Evolutionary conservation across 2,113 vertebrate genomes (phyloP).

Genomic region (Cyprinodon tularosa): DNA sequence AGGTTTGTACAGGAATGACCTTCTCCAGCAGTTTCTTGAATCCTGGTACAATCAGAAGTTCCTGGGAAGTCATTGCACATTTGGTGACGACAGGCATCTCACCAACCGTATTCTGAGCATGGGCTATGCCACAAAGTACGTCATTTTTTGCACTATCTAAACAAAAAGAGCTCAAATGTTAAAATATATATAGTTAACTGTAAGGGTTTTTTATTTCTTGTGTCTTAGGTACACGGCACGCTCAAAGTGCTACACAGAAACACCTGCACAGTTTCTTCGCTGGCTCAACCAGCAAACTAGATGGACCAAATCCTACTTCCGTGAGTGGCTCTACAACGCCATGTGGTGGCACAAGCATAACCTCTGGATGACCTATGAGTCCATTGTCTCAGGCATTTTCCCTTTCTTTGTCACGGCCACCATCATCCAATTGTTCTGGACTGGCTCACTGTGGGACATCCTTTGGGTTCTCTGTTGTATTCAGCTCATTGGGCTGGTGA

Average conservation of each 20-base stretch:
- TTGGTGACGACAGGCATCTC: constrained; percentile 91
- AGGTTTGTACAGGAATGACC: constrained; percentile 90
- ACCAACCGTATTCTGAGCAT: constrained; percentile 93
- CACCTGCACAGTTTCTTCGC: constrained; percentile 86
- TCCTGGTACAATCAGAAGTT: constrained; percentile 94
- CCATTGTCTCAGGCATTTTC: constrained; percentile 89
- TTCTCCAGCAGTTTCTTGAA: constrained; percentile 90
- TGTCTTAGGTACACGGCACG: constrained; percentile 84
- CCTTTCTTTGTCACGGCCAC: constrained; percentile 92
- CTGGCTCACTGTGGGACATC: constrained; percentile 86
- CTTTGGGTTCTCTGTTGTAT: constrained; percentile 90
- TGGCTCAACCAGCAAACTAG: constrained; percentile 94
- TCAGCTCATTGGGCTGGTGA: constrained; percentile 88
- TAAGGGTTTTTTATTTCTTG: background rate
- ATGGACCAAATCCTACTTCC: constrained; percentile 94
- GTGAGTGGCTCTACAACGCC: constrained; percentile 92
- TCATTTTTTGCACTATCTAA: background rate
- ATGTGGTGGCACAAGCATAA: constrained; percentile 95
- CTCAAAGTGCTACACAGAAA: constrained; percentile 91
- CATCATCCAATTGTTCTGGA: constrained; percentile 88
- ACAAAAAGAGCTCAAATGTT: background rate
- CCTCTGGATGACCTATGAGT: constrained; percentile 94
- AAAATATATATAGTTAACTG: background rate
- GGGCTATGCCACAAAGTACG: constrained; percentile 92
- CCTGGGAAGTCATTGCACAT: constrained; percentile 90